Evolutionary conservation across 2,113 vertebrate species (phyloP), one percentile per base, ranked within the genome.

Genomic region (Lepus timidus): DNA sequence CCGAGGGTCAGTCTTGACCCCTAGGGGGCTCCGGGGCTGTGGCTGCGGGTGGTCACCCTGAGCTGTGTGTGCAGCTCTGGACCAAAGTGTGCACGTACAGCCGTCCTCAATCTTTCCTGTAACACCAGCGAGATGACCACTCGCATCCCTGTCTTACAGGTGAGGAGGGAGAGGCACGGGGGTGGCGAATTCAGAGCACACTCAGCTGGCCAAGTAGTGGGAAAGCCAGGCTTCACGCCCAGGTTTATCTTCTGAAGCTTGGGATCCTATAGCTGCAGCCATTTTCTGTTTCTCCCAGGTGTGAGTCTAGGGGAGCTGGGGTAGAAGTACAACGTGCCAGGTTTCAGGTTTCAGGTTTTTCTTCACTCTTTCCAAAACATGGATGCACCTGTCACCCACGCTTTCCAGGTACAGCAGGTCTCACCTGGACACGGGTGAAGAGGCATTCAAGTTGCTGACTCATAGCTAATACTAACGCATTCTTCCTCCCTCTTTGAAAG

Each of bases 381-480:
- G 65, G 49, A 44, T 3, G 9, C 20, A 9, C 3, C 0, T 3
- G 6, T 33, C 1, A 31, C 75, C 27, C 13, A 4, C 0, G 1
- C 10, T 14, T 92, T 36, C 29, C 51, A 13, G 3, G 55, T 3
- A 3, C 6, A 3, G 17, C 9, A 1, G 33, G 9, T 33, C 61
- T 93, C 6, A n/a, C 27, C 17, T 25, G 9, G 36, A 52, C 62
- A 74, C 17, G 27, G 52, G 44, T 1, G 7, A 13, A 44, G 81
- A 44, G 14, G 19, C 27, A 52, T 62, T 85, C 19, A 49, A 64
- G 9, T 0, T 7, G 23, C 65, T 8, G 14, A 67, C 9, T n/a
- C 39, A 17, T 11, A 67, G 27, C 33, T 36, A 19, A 27, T 3
- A 8, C 0, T 19, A 51, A 52, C 31, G 25, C 44, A 31, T 55